A percentile compares a stretch with the other conserved stretches of the same genome.
These are phyloP conservation scores for Alectoris magna DNA, from an alignment of 2,797 vertebrate genomes.

Conservation along the genomic window DNA sequence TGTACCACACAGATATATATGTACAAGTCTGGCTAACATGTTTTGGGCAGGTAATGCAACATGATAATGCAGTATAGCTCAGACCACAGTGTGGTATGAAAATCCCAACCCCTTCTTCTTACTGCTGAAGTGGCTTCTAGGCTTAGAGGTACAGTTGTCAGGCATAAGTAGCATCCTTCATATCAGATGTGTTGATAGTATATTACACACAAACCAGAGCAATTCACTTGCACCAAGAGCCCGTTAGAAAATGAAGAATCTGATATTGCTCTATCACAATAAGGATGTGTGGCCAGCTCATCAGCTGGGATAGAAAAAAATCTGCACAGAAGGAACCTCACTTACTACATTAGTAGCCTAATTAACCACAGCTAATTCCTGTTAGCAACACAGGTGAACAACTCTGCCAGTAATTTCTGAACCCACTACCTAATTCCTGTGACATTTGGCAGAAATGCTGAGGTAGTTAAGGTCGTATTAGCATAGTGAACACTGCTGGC, in stretches of 20 bases:
- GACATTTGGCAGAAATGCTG: neutral
- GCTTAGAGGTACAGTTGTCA: neutral
- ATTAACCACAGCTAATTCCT: neutral
- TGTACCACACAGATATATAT: too few species aligned
- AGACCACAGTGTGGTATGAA: neutral
- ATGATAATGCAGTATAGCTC: neutral
- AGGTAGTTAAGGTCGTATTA: constrained; percentile 13
- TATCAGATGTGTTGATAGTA: neutral
- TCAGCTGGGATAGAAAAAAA: neutral
- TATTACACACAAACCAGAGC: neutral
- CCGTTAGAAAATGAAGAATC: neutral
- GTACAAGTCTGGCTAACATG: neutral
- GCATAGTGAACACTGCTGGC: neutral
- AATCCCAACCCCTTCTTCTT: neutral
- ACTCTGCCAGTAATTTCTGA: neutral
- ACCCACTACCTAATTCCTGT: neutral
- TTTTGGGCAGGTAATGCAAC: neutral
- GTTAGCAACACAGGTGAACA: neutral
- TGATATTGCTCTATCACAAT: neutral
- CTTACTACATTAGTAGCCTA: neutral
- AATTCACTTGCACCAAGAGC: neutral
- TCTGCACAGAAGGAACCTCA: neutral
- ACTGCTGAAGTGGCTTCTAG: neutral
- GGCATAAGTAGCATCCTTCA: neutral
- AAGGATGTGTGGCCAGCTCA: neutral